Conservation (phyloP, 2,888 invertebrate genomes). For the Octonoba sinensis region DNA sequence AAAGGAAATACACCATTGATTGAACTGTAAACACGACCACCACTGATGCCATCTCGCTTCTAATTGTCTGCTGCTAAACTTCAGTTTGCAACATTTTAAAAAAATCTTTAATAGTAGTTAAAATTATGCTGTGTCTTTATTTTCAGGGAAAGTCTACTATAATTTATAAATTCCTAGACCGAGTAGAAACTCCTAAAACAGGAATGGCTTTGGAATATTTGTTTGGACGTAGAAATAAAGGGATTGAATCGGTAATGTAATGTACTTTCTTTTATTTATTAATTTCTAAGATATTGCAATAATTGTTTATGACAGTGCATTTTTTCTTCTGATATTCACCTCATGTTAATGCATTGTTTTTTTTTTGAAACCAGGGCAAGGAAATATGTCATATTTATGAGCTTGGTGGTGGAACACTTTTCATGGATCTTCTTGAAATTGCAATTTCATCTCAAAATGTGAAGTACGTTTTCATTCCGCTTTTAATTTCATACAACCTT, state of each 20-base stretch:
- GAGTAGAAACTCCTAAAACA: slow-evolving; percentile 80
- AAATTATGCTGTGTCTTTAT: slow-evolving; percentile 1
- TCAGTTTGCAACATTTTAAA: too few relatives aligned
- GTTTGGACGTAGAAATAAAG: slow-evolving; percentile 78
- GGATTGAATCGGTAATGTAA: slow-evolving; percentile 54
- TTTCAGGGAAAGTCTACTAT: slow-evolving; percentile 81
- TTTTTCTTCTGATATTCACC: neutral
- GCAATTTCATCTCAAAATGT: slow-evolving; percentile 72
- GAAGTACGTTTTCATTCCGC: slow-evolving; percentile 68
- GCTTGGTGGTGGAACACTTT: slow-evolving; percentile 77
- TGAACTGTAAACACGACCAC: too few relatives aligned
- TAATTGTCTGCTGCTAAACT: too few relatives aligned
- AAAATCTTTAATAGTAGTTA: neutral
- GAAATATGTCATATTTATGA: slow-evolving; percentile 89
- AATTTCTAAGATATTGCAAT: neutral
- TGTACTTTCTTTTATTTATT: too few relatives aligned
- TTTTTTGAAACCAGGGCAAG: slow-evolving; percentile 74
- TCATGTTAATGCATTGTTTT: slow-evolving; percentile 13
- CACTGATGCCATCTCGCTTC: too few relatives aligned
- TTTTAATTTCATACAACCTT: too few relatives aligned
- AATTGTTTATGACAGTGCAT: too few relatives aligned
- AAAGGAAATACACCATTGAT: too few relatives aligned
- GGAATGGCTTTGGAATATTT: slow-evolving; percentile 89
- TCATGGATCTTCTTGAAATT: slow-evolving; percentile 74
- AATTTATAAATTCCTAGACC: slow-evolving; percentile 83